phyloP scores from a whole-genome alignment of 2,113 vertebrate species.

The Paralichthys olivaceus region DNA sequence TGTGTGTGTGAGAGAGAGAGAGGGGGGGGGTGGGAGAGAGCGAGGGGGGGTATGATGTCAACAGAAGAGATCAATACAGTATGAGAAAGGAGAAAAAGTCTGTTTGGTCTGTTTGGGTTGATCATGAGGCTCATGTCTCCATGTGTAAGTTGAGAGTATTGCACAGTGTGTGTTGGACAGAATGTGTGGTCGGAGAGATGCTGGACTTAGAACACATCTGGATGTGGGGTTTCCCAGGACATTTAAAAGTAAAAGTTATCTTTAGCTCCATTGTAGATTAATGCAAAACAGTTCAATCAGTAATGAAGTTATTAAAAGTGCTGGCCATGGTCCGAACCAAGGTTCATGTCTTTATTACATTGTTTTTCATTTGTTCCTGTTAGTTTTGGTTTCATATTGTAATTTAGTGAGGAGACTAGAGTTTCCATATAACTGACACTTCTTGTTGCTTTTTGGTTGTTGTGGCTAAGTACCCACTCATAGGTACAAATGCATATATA shows the following conservation, averaged over 20 bases:
- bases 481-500: no score
- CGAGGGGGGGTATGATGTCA: slow-evolving; percentile 48
- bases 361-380: no score
- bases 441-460: no score
- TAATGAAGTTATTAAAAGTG: neutral
- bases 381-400: no score
- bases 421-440: no score
- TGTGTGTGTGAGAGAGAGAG: slow-evolving; percentile 6
- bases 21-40: neutral
- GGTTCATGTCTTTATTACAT: no score
- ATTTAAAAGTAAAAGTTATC: slow-evolving; percentile 26
- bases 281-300: neutral
- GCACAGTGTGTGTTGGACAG: slow-evolving; percentile 34
- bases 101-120: slow-evolving; percentile 70
- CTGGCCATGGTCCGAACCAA: no score
- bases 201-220: slow-evolving; percentile 14
- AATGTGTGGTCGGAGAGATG: slow-evolving; percentile 50
- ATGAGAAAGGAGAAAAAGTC: slow-evolving; percentile 57
- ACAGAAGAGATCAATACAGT: slow-evolving; percentile 62
- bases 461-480: no score
- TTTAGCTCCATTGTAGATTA: slow-evolving; percentile 2
- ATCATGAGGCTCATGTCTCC: slow-evolving; percentile 66
- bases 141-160: slow-evolving; percentile 66
- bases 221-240: slow-evolving; percentile 46
- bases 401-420: no score